phyloP scores from a whole-genome alignment of 2,113 vertebrate species.

The Tyto alba region DNA sequence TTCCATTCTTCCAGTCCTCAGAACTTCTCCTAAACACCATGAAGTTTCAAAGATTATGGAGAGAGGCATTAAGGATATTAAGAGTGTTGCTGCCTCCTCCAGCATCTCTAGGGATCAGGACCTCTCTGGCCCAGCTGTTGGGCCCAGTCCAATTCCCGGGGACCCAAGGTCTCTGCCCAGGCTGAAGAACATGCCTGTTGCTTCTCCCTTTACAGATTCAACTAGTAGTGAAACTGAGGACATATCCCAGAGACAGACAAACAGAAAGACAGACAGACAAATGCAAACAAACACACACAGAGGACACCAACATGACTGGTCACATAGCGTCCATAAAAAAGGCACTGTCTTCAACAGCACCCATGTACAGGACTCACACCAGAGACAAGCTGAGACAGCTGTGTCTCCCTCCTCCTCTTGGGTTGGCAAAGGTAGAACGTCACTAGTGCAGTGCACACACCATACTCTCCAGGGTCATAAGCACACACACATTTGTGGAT shows the following conservation, averaged over 20 bases:
- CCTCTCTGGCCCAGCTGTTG: not conserved
- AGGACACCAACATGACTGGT: rapidly evolving
- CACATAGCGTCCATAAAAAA: not conserved
- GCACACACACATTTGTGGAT: rapidly evolving
- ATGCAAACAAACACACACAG: not conserved
- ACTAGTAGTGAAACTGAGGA: not conserved
- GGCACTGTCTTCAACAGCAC: not conserved
- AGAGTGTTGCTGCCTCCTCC: not conserved
- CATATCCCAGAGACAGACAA: not conserved
- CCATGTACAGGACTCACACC: not conserved
- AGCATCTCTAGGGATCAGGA: not conserved
- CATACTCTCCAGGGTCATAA: not conserved
- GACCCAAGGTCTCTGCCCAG: not conserved
- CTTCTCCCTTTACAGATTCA: not conserved
- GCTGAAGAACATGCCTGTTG: not conserved
- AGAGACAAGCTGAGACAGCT: no score
- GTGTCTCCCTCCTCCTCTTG: not conserved
- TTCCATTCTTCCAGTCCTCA: not conserved
- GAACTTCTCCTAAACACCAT: not conserved
- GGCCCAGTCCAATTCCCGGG: not conserved
- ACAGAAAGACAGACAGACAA: no score
- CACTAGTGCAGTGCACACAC: not conserved
- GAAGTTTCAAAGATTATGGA: not conserved
- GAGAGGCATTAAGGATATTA: not conserved
- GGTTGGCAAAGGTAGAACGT: not conserved